phyloP scores from a whole-genome alignment of 2,797 vertebrate genomes.

The Crocodylus rhombifer region DNA sequence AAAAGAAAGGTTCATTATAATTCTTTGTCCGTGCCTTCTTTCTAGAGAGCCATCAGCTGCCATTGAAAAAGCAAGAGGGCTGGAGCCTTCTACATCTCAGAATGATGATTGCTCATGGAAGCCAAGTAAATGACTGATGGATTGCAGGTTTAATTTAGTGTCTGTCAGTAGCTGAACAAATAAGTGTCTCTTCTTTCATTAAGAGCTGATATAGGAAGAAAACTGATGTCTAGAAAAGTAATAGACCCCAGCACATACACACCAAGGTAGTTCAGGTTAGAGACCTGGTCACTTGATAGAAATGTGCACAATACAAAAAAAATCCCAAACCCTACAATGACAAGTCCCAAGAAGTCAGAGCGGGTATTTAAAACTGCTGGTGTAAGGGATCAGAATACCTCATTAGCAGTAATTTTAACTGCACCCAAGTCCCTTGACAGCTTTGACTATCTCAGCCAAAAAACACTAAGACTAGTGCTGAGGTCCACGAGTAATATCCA shows the following conservation, averaged over 20 bases:
- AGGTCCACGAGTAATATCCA: background rate
- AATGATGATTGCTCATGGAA: rapidly evolving
- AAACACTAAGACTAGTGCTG: background rate
- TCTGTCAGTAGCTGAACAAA: background rate
- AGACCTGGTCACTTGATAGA: background rate
- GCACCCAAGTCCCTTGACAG: background rate
- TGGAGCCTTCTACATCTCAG: background rate
- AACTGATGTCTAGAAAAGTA: rapidly evolving
- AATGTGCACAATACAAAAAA: background rate
- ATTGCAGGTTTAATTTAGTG: background rate
- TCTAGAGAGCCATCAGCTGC: background rate
- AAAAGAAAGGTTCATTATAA: background rate
- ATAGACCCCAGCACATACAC: background rate
- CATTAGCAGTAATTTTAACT: rapidly evolving
- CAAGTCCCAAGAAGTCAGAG: background rate
- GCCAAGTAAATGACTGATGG: background rate
- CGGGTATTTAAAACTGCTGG: background rate
- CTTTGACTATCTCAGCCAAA: rapidly evolving
- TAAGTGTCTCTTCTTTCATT: background rate
- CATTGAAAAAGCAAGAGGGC: background rate
- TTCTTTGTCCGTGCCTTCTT: background rate
- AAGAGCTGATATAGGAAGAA: background rate
- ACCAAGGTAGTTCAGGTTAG: background rate
- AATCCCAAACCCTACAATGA: background rate
- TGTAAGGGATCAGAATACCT: background rate